phyloP scores from a whole-genome alignment of 2,797 vertebrate genomes.

The Esox masquinongy region DNA sequence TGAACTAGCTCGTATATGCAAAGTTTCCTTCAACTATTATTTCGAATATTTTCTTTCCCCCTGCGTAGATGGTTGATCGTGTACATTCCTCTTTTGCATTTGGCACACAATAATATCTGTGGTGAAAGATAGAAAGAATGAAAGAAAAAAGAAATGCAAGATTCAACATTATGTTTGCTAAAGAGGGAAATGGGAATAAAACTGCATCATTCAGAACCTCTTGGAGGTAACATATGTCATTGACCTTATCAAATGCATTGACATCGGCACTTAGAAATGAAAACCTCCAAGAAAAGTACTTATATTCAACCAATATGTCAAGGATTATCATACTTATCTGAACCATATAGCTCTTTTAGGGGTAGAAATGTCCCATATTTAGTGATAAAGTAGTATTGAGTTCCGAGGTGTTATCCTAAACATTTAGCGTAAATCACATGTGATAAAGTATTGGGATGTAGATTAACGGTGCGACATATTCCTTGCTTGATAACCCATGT shows the following conservation, averaged over 20 bases:
- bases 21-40: constrained; percentile 80
- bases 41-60: constrained; percentile 72
- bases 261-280: constrained; percentile 29
- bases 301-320: constrained; percentile 8
- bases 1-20: constrained; percentile 87
- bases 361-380: constrained; percentile 44
- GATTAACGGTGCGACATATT: constrained; percentile 32
- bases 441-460: constrained; percentile 27
- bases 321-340: constrained; percentile 10
- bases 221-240: constrained; percentile 24
- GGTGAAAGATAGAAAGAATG: constrained; percentile 45
- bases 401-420: constrained; percentile 46
- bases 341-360: constrained; percentile 43
- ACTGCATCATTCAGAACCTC: constrained; percentile 33
- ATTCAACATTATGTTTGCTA: constrained; percentile 5
- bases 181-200: neutral
- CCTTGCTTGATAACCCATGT: constrained; percentile 22
- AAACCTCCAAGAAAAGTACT: constrained; percentile 12
- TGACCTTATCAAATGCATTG: constrained; percentile 16
- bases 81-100: constrained; percentile 82
- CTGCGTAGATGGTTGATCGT: constrained; percentile 70
- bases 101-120: constrained; percentile 35
- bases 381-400: constrained; percentile 37
- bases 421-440: constrained; percentile 34
- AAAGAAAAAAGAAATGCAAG: constrained; percentile 31